phyloP scores from a whole-genome alignment of 2,797 vertebrate genomes.

The Threskiornis aethiopicus region DNA sequence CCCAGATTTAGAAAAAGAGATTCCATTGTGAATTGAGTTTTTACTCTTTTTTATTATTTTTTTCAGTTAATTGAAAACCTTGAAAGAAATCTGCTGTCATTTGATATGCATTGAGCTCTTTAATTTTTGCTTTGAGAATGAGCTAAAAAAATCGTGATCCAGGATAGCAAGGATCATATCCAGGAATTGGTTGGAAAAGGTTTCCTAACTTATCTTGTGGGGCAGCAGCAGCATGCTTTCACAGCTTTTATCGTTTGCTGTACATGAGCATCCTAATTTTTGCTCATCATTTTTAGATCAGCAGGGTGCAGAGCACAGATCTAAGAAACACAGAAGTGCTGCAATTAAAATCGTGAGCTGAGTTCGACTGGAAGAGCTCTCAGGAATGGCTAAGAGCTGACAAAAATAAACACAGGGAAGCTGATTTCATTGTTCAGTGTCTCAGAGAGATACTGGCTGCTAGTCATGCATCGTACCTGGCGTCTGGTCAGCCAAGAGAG shows the following conservation, averaged over 20 bases:
- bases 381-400: constrained; percentile 21
- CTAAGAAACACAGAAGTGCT: constrained; percentile 8
- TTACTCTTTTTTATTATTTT: not conserved
- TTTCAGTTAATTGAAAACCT: not conserved
- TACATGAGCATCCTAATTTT: not conserved
- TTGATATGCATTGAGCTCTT: not conserved
- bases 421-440: constrained; percentile 47
- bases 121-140: not conserved
- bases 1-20: not conserved
- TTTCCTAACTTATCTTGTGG: not conserved
- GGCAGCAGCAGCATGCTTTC: not conserved
- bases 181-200: not conserved
- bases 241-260: not conserved
- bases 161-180: not conserved
- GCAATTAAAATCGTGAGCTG: not conserved
- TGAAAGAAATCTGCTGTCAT: not conserved
- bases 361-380: constrained; percentile 42
- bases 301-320: not conserved
- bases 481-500: not conserved
- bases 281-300: not conserved
- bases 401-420: constrained; percentile 51
- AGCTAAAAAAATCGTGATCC: not conserved
- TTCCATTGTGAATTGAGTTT: not conserved
- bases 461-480: not conserved
- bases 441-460: constrained; percentile 48